Conservation (phyloP, 2,888 invertebrate genomes). For the Rapana venosa region DNA sequence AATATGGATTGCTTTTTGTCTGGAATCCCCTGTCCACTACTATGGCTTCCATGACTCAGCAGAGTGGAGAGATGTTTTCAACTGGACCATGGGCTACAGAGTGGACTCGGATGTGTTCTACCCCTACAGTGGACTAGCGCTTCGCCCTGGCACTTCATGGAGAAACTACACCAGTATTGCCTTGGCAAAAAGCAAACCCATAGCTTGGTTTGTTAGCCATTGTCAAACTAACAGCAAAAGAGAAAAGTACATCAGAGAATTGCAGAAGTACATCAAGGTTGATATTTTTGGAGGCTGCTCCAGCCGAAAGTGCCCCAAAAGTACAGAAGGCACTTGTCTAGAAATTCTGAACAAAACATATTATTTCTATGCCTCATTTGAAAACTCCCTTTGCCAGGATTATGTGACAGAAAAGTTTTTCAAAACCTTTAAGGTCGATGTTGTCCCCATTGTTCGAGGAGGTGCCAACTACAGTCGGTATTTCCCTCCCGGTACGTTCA, state of each 20-base stretch:
- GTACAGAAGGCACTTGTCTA: neutral
- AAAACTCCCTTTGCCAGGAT: conserved; percentile 60
- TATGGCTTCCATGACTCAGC: neutral
- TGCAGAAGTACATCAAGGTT: conserved; percentile 8
- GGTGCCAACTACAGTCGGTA: conserved; percentile 52
- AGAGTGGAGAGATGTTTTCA: neutral
- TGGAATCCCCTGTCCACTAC: neutral
- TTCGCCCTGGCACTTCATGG: neutral
- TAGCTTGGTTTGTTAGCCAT: neutral
- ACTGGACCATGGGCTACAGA: conserved; percentile 25
- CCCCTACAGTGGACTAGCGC: neutral
- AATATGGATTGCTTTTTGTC: conserved; percentile 8
- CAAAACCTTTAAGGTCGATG: conserved; percentile 43
- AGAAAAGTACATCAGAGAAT: neutral
- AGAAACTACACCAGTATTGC: conserved; percentile 12
- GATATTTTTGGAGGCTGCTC: neutral
- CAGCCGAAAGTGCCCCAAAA: neutral
- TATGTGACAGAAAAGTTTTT: conserved; percentile 65
- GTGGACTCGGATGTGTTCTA: neutral
- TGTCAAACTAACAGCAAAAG: neutral
- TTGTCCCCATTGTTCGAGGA: conserved; percentile 52
- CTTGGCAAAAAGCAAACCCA: neutral
- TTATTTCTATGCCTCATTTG: conserved; percentile 64
- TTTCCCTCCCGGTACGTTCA: conserved; percentile 43
- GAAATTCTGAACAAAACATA: conserved; percentile 29